Percentiles rank a stretch among this genome's conserved stretches.
Conservation (phyloP, 2,888 invertebrate species). For the Parthenolecanium corni region DNA sequence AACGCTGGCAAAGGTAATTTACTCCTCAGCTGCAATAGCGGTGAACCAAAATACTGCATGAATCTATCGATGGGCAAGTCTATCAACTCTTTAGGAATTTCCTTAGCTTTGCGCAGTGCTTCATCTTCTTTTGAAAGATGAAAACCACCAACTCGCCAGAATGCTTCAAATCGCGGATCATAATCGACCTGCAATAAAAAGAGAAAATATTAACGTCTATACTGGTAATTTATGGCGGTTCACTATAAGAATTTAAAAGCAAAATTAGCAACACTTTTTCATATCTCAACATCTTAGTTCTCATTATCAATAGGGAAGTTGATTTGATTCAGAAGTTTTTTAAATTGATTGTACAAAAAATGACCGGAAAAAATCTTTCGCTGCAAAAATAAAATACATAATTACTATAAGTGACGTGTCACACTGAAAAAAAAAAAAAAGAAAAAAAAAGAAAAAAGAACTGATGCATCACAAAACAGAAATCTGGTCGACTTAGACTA, state of each 20-base stretch:
- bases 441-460: too few species aligned
- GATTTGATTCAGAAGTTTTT: too few species aligned
- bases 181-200: slow-evolving; percentile 60
- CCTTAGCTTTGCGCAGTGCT: slow-evolving; percentile 31
- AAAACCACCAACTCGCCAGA: slow-evolving; percentile 72
- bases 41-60: slow-evolving; percentile 58
- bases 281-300: too few species aligned
- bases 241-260: slow-evolving; percentile 3
- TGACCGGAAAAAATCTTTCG: too few species aligned
- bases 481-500: too few species aligned
- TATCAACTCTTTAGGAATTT: slow-evolving; percentile 41
- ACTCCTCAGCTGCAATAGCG: slow-evolving; percentile 58
- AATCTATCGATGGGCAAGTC: slow-evolving; percentile 51
- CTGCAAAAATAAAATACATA: too few species aligned
- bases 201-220: slow-evolving; percentile 31
- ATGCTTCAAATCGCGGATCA: slow-evolving; percentile 69
- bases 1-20: slow-evolving; percentile 52
- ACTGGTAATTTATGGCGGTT: too few species aligned
- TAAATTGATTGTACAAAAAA: too few species aligned
- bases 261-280: not conserved
- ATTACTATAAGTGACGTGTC: too few species aligned
- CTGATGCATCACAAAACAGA: too few species aligned
- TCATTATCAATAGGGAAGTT: too few species aligned
- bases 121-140: slow-evolving; percentile 42
- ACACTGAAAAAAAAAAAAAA: too few species aligned